Percentiles rank a stretch among this genome's conserved stretches.
These are phyloP conservation scores for Sebastiscus tertius DNA, from an alignment of 2,797 vertebrate genomes.

Conservation along the genomic window DNA sequence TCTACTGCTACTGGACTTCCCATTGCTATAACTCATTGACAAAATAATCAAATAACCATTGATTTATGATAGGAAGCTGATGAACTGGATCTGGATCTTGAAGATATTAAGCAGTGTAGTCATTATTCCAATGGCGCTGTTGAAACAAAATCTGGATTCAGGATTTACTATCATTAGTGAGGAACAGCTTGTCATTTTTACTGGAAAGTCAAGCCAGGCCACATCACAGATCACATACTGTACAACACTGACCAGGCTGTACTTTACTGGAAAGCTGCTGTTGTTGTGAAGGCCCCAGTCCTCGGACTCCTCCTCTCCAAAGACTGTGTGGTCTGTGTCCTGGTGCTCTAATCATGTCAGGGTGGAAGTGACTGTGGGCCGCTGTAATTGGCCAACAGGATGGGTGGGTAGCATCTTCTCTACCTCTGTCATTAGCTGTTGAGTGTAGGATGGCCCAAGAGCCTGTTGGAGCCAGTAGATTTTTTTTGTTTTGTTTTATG, in stretches of 20 bases:
- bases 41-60: slow-evolving; percentile 15
- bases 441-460: slow-evolving; percentile 14
- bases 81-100: slow-evolving; percentile 10
- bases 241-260: slow-evolving; percentile 27
- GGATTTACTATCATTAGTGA: slow-evolving; percentile 14
- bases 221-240: slow-evolving; percentile 18
- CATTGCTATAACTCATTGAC: neutral
- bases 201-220: slow-evolving; percentile 3
- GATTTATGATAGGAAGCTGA: slow-evolving; percentile 33
- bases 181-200: slow-evolving; percentile 6
- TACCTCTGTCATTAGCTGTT: slow-evolving; percentile 45
- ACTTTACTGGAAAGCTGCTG: slow-evolving; percentile 40
- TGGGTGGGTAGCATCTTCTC: slow-evolving; percentile 44
- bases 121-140: neutral
- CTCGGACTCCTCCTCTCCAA: slow-evolving; percentile 3
- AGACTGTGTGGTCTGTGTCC: slow-evolving; percentile 44
- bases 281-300: slow-evolving; percentile 17
- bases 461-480: slow-evolving; percentile 18
- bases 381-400: slow-evolving; percentile 46
- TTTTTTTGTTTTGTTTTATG: neutral
- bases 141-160: slow-evolving; percentile 20
- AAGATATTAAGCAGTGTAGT: neutral
- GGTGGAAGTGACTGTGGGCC: slow-evolving; percentile 43
- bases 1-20: neutral
- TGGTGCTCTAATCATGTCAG: slow-evolving; percentile 53